Percentiles rank a stretch among this genome's conserved stretches.
These are phyloP conservation scores for Rhagium mordax DNA, from an alignment of 2,888 invertebrate species.

Conservation along the genomic window DNA sequence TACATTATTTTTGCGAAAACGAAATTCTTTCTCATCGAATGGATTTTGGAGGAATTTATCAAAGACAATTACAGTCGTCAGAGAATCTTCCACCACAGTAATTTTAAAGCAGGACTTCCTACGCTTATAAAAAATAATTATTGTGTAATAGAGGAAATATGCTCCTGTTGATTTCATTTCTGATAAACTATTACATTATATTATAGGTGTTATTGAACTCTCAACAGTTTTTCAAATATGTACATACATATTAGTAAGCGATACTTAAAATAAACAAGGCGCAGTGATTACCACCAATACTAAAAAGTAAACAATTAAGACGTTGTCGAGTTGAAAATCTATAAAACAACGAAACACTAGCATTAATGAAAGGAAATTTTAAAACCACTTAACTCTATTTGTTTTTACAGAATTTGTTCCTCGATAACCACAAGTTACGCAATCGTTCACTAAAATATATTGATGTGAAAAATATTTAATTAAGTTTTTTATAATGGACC, in stretches of 20 bases:
- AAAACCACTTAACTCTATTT: not conserved
- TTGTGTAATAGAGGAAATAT: constrained; percentile 12
- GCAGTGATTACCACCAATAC: not conserved
- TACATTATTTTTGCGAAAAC: no score
- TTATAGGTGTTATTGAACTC: constrained; percentile 20
- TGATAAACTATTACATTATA: constrained; percentile 2
- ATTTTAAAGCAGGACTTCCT: not conserved
- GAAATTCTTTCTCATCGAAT: no score
- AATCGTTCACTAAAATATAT: not conserved
- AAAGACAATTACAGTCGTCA: no score
- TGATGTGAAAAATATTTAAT: not conserved
- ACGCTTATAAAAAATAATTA: constrained; percentile 2
- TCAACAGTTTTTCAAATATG: not conserved
- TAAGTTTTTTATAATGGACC: not conserved
- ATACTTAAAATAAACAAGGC: not conserved
- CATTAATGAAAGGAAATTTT: not conserved
- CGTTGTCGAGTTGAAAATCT: not conserved
- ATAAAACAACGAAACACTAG: not conserved
- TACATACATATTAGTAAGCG: not conserved
- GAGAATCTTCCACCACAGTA: no score
- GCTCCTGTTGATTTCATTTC: not conserved
- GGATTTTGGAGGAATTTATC: no score
- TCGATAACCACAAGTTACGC: not conserved
- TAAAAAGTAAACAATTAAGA: not conserved
- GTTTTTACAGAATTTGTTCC: not conserved